phyloP scores from a whole-genome alignment of 2,888 invertebrate species.

The Chymomyza procnemis region DNA sequence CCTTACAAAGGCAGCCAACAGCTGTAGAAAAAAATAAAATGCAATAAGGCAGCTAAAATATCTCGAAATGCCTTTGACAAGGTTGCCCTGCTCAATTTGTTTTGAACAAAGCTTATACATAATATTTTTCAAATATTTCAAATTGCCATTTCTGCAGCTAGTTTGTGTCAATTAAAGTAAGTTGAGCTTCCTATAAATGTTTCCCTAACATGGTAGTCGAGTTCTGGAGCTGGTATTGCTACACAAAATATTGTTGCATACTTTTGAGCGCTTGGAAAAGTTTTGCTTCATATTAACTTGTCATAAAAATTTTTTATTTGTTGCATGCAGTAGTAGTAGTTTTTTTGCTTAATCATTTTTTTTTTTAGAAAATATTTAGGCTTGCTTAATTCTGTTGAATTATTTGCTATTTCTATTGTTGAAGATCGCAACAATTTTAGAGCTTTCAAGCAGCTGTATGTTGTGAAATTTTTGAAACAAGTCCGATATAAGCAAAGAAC shows the following conservation, averaged over 20 bases:
- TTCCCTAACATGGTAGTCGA: background rate
- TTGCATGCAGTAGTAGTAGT: too few relatives aligned
- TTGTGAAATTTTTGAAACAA: too few relatives aligned
- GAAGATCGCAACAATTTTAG: too few relatives aligned
- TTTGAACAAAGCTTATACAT: background rate
- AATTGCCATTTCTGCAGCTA: background rate
- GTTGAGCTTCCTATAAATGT: background rate
- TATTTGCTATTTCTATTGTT: too few relatives aligned
- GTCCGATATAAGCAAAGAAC: too few relatives aligned
- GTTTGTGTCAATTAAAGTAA: background rate
- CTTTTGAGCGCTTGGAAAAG: background rate
- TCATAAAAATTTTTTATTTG: too few relatives aligned
- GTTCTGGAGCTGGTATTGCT: background rate
- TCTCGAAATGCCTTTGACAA: constrained; percentile 31
- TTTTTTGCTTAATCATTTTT: too few relatives aligned
- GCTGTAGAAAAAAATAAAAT: background rate
- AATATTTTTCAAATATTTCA: background rate
- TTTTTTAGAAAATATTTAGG: too few relatives aligned
- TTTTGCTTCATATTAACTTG: too few relatives aligned
- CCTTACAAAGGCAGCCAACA: background rate
- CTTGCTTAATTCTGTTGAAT: too few relatives aligned
- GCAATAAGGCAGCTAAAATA: background rate
- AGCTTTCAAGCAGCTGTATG: too few relatives aligned
- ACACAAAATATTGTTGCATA: background rate
- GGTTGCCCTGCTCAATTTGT: constrained; percentile 30